Percentiles rank a stretch among this genome's conserved stretches.
phyloP scores from a whole-genome alignment of 1,140 invertebrate species.

The Aphelenchoides fujianensis region DNA sequence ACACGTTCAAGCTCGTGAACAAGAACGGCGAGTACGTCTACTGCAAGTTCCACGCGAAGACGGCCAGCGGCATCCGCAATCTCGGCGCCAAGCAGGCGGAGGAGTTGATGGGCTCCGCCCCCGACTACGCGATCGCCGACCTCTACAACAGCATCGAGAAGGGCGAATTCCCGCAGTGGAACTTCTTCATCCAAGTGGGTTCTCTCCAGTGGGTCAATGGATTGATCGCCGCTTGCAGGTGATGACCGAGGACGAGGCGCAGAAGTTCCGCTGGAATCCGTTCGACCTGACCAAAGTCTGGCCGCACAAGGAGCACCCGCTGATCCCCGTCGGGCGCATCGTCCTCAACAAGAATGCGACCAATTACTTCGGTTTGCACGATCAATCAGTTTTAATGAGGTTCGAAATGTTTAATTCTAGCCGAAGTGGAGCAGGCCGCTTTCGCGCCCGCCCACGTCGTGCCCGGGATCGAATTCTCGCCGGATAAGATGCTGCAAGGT shows the following conservation, averaged over 20 bases:
- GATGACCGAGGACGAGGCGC: constrained; percentile 68
- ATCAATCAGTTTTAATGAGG: not conserved
- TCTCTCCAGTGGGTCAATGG: not conserved
- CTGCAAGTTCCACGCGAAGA: constrained; percentile 86
- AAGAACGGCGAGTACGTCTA: constrained; percentile 74
- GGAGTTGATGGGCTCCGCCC: constrained; percentile 74
- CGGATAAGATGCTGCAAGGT: constrained; percentile 86
- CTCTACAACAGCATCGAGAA: constrained; percentile 82
- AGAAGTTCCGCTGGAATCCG: constrained; percentile 74
- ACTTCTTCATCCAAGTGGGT: constrained; percentile 65
- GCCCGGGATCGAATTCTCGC: constrained; percentile 82
- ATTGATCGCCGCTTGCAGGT: constrained; percentile 50
- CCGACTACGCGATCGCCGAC: constrained; percentile 83
- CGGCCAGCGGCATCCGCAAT: constrained; percentile 84
- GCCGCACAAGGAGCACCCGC: constrained; percentile 76
- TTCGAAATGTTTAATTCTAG: no score
- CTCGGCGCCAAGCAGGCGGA: constrained; percentile 73
- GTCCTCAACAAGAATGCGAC: constrained; percentile 82
- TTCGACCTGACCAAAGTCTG: constrained; percentile 82
- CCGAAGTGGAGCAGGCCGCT: constrained; percentile 71
- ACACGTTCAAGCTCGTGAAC: constrained; percentile 90
- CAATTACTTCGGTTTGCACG: constrained; percentile 69
- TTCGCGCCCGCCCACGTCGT: constrained; percentile 86
- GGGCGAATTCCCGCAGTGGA: constrained; percentile 78
- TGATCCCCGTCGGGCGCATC: constrained; percentile 85